Evolutionary conservation across 2,888 invertebrate species (phyloP), one percentile per base, ranked within the genome.

Genomic region (Xanthorhoe designata): DNA sequence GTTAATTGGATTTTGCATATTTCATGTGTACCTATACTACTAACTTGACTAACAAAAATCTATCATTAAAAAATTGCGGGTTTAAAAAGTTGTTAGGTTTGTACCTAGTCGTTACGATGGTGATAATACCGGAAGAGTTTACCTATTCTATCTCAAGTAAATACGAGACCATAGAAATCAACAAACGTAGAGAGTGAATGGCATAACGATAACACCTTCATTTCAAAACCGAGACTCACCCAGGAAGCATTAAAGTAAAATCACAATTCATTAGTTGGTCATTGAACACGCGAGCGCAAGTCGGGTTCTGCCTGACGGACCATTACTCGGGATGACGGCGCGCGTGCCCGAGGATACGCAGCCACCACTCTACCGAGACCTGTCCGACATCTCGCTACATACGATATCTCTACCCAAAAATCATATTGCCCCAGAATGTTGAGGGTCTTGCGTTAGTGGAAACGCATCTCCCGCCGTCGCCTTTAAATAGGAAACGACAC

Each of bases 401-500:
- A 65, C 69, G 45, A 54, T 60, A 71, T 32, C 62, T 49, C 69
- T 75, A 74, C 74, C 66, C 65, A 67, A 68, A 66, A 68, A 80
- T 82, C 82, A 82, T 71, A 73, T 74, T 65, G 68, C 73, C 68
- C 71, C 68, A 76, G 78, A 78, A 78, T 79, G 77, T 75, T 75
- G 75, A 78, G 79, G 91, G 75, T 90, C 92, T 83, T 76, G 65
- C 74, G 81, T 76, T 79, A 85, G 78, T 90, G 91, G 92, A 84
- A 86, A 84, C 82, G 83, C 84, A 83, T 86, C 83, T 84, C 84
- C 81, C 85, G 90, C 87, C 88, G 91, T 88, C 91, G 91, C 88
- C 90, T 92, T 90, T 93, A 93, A 93, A 92, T 92, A 93, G 93
- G 93, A 93, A 93, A 91, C 91, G 92, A 93, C 93, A 92, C 92